These are phyloP conservation scores for Phocoena sinus DNA, from an alignment of 2,113 vertebrate genomes.

Conservation along the genomic window DNA sequence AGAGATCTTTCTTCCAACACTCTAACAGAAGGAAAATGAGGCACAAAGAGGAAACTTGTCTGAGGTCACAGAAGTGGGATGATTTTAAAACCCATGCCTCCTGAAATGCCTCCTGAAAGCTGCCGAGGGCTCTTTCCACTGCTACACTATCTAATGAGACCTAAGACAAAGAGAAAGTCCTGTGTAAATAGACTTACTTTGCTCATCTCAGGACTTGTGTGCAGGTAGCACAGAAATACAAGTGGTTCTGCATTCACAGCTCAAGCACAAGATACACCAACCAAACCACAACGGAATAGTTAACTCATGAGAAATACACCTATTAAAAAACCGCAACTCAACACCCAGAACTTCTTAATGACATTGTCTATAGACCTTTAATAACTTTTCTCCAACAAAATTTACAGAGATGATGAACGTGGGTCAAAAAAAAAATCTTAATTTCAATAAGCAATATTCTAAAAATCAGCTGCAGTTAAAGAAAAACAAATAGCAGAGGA, in stretches of 20 bases:
- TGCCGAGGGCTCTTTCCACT: neutral
- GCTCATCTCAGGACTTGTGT: neutral
- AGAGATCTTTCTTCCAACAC: neutral
- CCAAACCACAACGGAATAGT: neutral
- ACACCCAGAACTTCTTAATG: neutral
- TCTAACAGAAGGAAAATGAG: neutral
- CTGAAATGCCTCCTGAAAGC: neutral
- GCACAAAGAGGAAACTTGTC: neutral
- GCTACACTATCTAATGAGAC: neutral
- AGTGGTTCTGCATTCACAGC: neutral
- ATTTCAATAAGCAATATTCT: neutral
- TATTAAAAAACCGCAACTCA: neutral
- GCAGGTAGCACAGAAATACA: neutral
- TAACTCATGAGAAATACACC: neutral
- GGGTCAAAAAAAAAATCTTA: neutral
- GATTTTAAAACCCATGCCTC: neutral
- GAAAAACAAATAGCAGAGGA: neutral
- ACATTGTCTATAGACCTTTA: neutral
- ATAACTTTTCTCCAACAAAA: neutral
- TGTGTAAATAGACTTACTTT: neutral
- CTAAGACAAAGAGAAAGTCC: neutral
- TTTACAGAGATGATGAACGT: neutral
- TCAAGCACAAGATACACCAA: neutral
- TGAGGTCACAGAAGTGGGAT: neutral
- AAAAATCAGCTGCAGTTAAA: neutral